A percentile compares a stretch with the other conserved stretches of the same genome.
Evolutionary conservation across 1,140 invertebrate species (phyloP).

Genomic region (Drosophila carrolli): DNA sequence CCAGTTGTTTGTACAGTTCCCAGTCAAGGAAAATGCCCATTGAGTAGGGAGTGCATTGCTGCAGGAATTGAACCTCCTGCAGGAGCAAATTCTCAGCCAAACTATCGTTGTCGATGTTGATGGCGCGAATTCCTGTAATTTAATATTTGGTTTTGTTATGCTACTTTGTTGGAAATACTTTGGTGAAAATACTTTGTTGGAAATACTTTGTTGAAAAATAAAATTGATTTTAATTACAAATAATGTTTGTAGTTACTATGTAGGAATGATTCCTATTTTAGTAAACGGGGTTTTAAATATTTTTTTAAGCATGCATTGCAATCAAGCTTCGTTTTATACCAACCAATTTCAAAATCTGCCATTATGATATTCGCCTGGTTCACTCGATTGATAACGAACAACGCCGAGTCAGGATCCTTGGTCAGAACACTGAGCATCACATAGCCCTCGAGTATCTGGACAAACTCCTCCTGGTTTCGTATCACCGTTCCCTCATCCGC

Average conservation of each 20-base stretch:
- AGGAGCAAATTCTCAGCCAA: conserved; percentile 72
- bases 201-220: too few species aligned
- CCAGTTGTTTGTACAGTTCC: conserved; percentile 66
- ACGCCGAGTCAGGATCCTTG: conserved; percentile 67
- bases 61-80: conserved; percentile 79
- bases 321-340: neutral
- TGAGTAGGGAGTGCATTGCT: conserved; percentile 71
- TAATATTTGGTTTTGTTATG: too few species aligned
- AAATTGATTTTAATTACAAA: too few species aligned
- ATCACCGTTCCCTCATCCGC: conserved; percentile 51
- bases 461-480: conserved; percentile 62
- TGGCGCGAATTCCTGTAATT: conserved; percentile 67
- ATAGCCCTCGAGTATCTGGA: conserved; percentile 74
- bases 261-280: too few species aligned
- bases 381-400: conserved; percentile 79
- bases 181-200: too few species aligned
- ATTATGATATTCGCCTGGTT: conserved; percentile 76
- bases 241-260: too few species aligned
- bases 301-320: too few species aligned
- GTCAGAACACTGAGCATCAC: conserved; percentile 76
- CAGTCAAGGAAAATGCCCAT: conserved; percentile 77
- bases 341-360: conserved; percentile 82
- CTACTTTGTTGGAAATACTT: too few species aligned
- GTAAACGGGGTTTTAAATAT: too few species aligned
- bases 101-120: conserved; percentile 55